These are phyloP conservation scores for Umimayanthus kanabou DNA, from an alignment of 92 coral and sea anemone genomes.

Conservation along the genomic window DNA sequence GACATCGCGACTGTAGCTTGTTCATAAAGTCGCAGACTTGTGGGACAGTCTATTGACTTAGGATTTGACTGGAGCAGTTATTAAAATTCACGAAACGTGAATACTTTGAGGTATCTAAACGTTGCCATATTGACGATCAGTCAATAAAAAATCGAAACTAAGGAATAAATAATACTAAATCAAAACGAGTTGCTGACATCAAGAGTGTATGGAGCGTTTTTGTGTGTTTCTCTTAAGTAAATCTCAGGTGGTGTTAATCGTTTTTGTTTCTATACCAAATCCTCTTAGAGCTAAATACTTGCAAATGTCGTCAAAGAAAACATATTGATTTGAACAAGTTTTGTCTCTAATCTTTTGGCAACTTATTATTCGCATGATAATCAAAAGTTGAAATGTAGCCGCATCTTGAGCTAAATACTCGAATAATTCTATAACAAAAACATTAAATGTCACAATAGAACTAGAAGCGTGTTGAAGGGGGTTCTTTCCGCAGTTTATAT, in stretches of 20 bases:
- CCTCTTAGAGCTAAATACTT: too few species aligned
- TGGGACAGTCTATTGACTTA: background rate
- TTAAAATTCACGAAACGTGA: slow-evolving; percentile 10
- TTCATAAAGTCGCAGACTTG: background rate
- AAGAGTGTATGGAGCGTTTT: background rate
- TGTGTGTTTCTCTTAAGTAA: background rate
- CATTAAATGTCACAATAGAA: background rate
- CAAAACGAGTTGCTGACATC: background rate
- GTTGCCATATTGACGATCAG: background rate
- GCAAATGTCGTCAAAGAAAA: background rate
- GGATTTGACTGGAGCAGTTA: slow-evolving; percentile 4
- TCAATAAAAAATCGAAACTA: background rate
- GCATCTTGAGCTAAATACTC: background rate
- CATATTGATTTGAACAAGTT: background rate
- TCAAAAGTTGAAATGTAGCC: background rate
- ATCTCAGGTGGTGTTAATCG: background rate
- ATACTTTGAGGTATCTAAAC: background rate
- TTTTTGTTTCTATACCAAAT: background rate
- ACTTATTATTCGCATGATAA: background rate
- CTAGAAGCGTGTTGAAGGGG: background rate
- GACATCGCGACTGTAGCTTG: background rate
- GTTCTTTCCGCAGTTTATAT: background rate
- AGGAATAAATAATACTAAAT: background rate
- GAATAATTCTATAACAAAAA: too few species aligned
- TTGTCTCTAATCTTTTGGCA: background rate